Percentiles rank a stretch among this genome's conserved stretches.
phyloP scores from a whole-genome alignment of 2,113 vertebrate genomes.

The Turdus rufiventris region DNA sequence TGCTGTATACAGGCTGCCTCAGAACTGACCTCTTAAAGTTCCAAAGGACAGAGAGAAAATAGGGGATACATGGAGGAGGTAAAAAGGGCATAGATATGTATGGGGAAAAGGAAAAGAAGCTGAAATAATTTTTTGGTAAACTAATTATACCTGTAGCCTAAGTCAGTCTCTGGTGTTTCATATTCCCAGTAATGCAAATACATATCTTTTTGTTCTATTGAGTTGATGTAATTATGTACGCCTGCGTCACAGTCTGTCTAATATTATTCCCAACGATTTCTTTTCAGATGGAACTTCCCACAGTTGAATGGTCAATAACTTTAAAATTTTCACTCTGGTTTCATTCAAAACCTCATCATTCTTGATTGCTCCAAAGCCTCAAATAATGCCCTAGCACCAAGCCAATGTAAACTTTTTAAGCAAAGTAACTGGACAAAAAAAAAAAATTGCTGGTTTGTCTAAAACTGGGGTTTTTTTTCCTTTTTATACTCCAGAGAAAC shows the following conservation, averaged over 20 bases:
- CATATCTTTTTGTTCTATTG: neutral
- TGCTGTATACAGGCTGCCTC: accelerated
- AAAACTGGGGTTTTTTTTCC: neutral
- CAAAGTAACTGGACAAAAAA: neutral
- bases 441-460: neutral
- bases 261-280: neutral
- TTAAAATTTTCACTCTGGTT: neutral
- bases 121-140: neutral
- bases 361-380: neutral
- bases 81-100: neutral
- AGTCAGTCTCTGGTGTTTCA: neutral
- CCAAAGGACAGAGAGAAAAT: neutral
- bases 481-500: neutral
- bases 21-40: neutral
- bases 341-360: neutral
- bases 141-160: neutral
- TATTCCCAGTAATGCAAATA: neutral
- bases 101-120: neutral
- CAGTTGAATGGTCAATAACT: neutral
- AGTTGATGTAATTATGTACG: neutral
- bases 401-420: neutral
- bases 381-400: neutral
- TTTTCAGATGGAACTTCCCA: neutral
- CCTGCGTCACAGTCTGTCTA: neutral
- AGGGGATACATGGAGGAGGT: accelerated